Percentiles rank a stretch among this genome's conserved stretches.
These are phyloP conservation scores for Heterohyrax brucei DNA, from an alignment of 2,797 vertebrate species.

Conservation along the genomic window DNA sequence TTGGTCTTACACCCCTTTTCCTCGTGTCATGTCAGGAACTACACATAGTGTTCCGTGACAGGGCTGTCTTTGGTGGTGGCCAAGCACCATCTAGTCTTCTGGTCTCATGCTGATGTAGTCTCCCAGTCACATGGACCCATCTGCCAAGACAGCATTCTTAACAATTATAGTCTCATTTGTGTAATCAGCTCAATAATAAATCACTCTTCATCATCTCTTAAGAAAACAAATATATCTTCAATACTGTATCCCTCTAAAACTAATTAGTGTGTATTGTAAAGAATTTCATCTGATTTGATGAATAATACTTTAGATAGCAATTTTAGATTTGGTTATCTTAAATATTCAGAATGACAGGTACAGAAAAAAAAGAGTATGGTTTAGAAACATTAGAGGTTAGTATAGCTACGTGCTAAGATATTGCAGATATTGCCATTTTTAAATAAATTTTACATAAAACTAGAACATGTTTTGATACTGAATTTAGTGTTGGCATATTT, in stretches of 20 bases:
- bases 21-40: too few species aligned
- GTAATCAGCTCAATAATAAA: neutral
- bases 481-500: slow-evolving; percentile 55
- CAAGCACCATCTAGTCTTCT: too few species aligned
- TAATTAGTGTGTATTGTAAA: neutral
- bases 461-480: slow-evolving; percentile 5
- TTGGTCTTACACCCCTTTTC: too few species aligned
- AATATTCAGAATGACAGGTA: neutral
- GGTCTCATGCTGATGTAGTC: too few species aligned
- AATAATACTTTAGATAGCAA: neutral
- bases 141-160: neutral
- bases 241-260: neutral
- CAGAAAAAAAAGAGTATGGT: too few species aligned
- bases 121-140: too few species aligned
- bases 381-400: neutral
- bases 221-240: neutral
- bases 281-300: neutral
- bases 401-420: neutral
- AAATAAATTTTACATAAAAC: neutral
- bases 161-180: neutral
- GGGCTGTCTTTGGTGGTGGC: too few species aligned
- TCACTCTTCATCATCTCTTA: neutral
- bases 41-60: too few species aligned
- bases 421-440: neutral
- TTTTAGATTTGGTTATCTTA: neutral